These are phyloP conservation scores for Ammospiza nelsoni DNA, from an alignment of 2,113 vertebrate genomes.

Conservation along the genomic window DNA sequence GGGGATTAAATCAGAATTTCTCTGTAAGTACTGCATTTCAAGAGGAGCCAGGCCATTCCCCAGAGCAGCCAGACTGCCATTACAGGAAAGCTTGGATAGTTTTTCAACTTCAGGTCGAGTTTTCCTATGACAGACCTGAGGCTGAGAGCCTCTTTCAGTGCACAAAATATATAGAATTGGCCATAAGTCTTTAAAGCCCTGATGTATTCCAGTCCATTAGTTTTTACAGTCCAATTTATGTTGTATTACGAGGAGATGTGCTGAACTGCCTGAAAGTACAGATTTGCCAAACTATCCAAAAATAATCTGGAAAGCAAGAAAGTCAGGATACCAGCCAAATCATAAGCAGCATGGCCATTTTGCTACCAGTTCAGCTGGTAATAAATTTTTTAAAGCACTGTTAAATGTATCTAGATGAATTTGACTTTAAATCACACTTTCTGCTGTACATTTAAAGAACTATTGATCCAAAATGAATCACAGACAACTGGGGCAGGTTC, in stretches of 20 bases:
- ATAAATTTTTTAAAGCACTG: slow-evolving; percentile 51
- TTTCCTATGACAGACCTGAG: slow-evolving; percentile 1
- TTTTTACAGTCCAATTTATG: slow-evolving; percentile 73
- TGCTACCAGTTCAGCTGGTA: slow-evolving; percentile 20
- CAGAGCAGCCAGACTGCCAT: neutral
- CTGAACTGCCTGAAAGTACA: slow-evolving; percentile 59
- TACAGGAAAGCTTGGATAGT: neutral
- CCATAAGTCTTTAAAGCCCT: slow-evolving; percentile 68
- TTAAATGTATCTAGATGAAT: slow-evolving; percentile 36
- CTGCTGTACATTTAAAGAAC: neutral
- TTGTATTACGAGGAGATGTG: slow-evolving; percentile 62
- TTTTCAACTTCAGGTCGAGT: slow-evolving; percentile 31
- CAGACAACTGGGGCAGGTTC: neutral
- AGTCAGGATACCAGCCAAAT: slow-evolving; percentile 37
- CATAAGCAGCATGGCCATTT: slow-evolving; percentile 12
- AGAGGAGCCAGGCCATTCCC: slow-evolving; percentile 4
- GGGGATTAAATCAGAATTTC: neutral
- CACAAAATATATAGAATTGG: slow-evolving; percentile 59
- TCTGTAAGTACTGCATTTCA: neutral
- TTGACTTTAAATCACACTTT: slow-evolving; percentile 46
- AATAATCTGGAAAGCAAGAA: slow-evolving; percentile 49
- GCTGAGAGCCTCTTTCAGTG: slow-evolving; percentile 26
- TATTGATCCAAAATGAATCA: slow-evolving; percentile 3
- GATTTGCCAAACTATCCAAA: slow-evolving; percentile 68
- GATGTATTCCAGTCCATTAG: slow-evolving; percentile 71